Percentiles rank a stretch among this genome's conserved stretches.
phyloP scores from a whole-genome alignment of 2,797 vertebrate genomes.

The Sylvilagus floridanus region DNA sequence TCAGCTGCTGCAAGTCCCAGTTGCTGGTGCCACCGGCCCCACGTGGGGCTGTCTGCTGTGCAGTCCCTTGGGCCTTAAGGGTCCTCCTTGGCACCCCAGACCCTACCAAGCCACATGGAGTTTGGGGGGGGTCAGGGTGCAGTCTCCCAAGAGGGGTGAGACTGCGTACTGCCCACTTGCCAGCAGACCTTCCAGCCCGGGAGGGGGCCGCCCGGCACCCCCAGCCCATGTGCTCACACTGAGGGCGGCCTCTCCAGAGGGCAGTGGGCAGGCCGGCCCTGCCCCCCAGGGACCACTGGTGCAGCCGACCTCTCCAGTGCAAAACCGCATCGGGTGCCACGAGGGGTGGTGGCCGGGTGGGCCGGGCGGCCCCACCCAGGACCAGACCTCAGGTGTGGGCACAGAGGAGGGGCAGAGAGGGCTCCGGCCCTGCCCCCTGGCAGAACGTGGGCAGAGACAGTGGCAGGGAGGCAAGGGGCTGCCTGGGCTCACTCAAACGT shows the following conservation, averaged over 20 bases:
- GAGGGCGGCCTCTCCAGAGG: neutral
- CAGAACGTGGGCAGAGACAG: neutral
- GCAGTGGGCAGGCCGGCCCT: neutral
- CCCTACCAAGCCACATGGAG: neutral
- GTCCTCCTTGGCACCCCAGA: neutral
- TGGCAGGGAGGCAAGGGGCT: neutral
- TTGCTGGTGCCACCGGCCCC: constrained; percentile 85
- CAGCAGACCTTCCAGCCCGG: neutral
- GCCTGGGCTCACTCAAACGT: constrained; percentile 93
- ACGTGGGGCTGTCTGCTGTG: constrained; percentile 61
- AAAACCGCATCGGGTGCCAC: constrained; percentile 56
- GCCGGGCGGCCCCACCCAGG: neutral
- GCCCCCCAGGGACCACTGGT: neutral
- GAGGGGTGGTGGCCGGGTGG: neutral
- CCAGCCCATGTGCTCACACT: neutral
- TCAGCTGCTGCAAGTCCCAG: constrained; percentile 69
- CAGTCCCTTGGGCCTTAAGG: neutral
- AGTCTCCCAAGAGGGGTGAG: neutral
- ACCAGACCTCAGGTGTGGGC: neutral
- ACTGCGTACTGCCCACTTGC: constrained; percentile 9
- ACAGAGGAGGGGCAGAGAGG: neutral
- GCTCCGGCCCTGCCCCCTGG: constrained; percentile 48
- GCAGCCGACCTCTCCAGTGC: constrained; percentile 67
- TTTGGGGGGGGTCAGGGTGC: neutral
- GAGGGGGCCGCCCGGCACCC: neutral